Conservation (phyloP, 2,888 invertebrate species). For the Tipula confusa region DNA sequence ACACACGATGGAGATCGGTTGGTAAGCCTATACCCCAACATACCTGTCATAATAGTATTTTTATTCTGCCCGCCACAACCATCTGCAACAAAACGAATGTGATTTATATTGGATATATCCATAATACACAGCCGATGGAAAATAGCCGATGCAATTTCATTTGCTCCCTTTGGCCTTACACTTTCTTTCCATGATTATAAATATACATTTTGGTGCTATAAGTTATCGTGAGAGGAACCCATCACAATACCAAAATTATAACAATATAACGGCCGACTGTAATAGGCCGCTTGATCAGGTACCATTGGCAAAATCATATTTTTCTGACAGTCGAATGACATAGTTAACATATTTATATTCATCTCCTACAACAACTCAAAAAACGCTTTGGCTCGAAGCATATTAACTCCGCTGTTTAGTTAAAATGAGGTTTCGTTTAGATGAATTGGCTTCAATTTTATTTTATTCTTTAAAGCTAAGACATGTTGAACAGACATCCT, state of each 20-base stretch:
- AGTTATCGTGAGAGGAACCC: background rate
- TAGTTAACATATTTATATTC: background rate
- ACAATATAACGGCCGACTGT: conserved; percentile 14
- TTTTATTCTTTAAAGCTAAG: background rate
- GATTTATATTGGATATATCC: conserved; percentile 31
- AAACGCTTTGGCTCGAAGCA: background rate
- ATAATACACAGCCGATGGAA: conserved; percentile 34
- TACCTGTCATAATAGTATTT: conserved; percentile 39
- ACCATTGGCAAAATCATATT: conserved; percentile 31
- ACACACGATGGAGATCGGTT: background rate
- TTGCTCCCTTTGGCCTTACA: conserved; percentile 40
- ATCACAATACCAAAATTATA: conserved; percentile 29
- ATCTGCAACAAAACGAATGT: conserved; percentile 40
- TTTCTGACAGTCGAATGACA: conserved; percentile 31
- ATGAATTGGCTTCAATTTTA: background rate
- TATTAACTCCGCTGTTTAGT: background rate
- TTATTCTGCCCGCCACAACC: conserved; percentile 42
- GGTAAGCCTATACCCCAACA: conserved; percentile 38
- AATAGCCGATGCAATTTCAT: conserved; percentile 41
- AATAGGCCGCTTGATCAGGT: conserved; percentile 31
- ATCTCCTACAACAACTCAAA: background rate
- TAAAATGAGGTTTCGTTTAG: background rate
- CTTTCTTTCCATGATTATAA: conserved; percentile 36
- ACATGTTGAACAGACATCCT: background rate
- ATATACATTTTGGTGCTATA: background rate